These are phyloP conservation scores for Polyergus mexicanus DNA, from an alignment of 1,140 invertebrate genomes.

Conservation along the genomic window DNA sequence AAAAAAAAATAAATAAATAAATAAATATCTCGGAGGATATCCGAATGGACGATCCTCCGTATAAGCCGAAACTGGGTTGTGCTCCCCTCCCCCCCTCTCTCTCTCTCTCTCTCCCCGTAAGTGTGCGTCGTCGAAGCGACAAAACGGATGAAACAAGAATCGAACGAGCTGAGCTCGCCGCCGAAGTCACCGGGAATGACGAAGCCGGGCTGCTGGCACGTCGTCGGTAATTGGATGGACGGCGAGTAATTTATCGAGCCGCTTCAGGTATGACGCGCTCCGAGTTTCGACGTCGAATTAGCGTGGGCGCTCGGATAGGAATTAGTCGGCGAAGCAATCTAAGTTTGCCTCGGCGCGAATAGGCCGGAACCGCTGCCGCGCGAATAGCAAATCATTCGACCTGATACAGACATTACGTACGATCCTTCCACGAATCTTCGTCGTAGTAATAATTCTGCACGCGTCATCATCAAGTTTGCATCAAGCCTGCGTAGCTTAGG, in stretches of 20 bases:
- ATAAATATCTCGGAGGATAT: not conserved
- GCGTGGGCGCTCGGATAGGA: conserved; percentile 39
- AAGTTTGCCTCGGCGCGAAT: conserved; percentile 45
- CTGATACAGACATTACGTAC: conserved; percentile 37
- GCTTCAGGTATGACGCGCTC: conserved; percentile 61
- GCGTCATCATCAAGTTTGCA: conserved; percentile 4
- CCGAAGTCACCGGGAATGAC: conserved; percentile 51
- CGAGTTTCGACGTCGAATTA: conserved; percentile 65
- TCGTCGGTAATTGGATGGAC: conserved; percentile 60
- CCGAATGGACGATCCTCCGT: not conserved
- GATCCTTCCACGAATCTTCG: not conserved
- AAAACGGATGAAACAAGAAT: conserved; percentile 35
- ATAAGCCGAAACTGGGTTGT: not conserved
- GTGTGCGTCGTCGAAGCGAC: not conserved
- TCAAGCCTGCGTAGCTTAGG: not conserved
- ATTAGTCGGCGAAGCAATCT: conserved; percentile 65
- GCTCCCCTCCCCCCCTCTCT: too few species aligned
- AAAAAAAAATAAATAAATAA: not conserved
- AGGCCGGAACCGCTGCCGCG: not conserved
- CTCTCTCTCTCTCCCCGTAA: not conserved
- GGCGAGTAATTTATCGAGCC: conserved; percentile 63
- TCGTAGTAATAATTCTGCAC: conserved; percentile 25
- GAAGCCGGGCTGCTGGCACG: conserved; percentile 37
- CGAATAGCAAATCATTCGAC: conserved; percentile 52
- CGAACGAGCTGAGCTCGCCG: not conserved